Conservation (phyloP, 2,797 vertebrate genomes). For the Odontamblyopus rebecca region DNA sequence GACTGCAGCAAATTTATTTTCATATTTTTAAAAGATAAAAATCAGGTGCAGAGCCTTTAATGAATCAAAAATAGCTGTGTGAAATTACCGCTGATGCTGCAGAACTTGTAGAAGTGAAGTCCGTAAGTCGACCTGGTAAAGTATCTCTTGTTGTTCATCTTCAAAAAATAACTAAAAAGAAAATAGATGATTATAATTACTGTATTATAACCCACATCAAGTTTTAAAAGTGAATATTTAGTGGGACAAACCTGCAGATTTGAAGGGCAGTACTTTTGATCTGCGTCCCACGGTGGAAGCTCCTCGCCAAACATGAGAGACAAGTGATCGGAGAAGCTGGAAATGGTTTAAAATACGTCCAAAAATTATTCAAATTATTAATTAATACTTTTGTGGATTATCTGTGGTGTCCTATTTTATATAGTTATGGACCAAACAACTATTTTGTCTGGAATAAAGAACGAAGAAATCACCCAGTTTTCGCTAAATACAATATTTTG, state of each 20-base stretch:
- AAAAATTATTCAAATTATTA: not conserved
- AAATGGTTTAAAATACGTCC: not conserved
- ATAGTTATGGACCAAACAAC: not conserved
- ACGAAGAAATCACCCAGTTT: not conserved
- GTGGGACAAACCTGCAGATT: slow-evolving; percentile 84
- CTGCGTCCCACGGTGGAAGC: slow-evolving; percentile 88
- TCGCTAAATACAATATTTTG: no score
- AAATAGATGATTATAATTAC: not conserved
- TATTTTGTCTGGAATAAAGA: not conserved
- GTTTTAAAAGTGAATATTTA: not conserved
- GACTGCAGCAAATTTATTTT: no score
- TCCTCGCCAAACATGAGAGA: slow-evolving; percentile 90
- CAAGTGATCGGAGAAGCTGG: slow-evolving; percentile 90
- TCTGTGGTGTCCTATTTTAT: no score
- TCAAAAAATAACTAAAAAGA: slow-evolving; percentile 88
- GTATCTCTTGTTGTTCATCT: slow-evolving; percentile 77
- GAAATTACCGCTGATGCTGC: slow-evolving; percentile 84
- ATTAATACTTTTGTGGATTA: not conserved
- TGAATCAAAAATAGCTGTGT: not conserved
- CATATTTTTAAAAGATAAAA: no score
- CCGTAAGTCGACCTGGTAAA: slow-evolving; percentile 77
- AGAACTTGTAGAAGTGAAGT: slow-evolving; percentile 80
- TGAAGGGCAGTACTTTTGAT: slow-evolving; percentile 85
- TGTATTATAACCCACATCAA: not conserved
- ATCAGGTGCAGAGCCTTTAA: not conserved